These are phyloP conservation scores for Eudasyphora cyanicolor DNA, from an alignment of 2,888 invertebrate species.

Conservation along the genomic window DNA sequence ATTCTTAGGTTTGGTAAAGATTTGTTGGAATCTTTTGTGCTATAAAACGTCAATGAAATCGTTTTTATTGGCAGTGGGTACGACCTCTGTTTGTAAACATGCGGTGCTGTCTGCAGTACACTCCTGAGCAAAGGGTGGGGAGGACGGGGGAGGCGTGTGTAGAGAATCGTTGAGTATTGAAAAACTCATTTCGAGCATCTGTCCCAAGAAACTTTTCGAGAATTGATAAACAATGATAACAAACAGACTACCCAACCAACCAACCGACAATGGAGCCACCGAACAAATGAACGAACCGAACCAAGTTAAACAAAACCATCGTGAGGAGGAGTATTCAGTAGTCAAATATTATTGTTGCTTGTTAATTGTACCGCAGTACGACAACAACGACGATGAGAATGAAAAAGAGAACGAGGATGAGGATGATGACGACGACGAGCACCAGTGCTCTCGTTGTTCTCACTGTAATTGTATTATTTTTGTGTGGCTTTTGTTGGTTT, in stretches of 20 bases:
- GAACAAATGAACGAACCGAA: not conserved
- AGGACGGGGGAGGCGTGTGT: not conserved
- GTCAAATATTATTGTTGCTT: conserved; percentile 42
- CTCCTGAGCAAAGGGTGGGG: too few relatives aligned
- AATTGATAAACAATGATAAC: conserved; percentile 26
- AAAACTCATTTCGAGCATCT: conserved; percentile 46
- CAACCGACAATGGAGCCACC: not conserved
- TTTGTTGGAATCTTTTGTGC: too few relatives aligned
- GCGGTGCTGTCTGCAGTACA: too few relatives aligned
- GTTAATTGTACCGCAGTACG: conserved; percentile 50
- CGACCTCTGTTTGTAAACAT: too few relatives aligned
- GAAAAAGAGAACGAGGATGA: too few relatives aligned
- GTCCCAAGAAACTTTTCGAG: conserved; percentile 9
- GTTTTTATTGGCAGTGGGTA: not conserved
- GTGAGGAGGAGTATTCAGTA: too few relatives aligned
- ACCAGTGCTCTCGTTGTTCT: not conserved
- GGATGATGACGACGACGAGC: too few relatives aligned
- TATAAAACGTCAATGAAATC: conserved; percentile 7
- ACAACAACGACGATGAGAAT: not conserved
- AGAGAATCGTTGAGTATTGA: not conserved
- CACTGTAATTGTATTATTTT: conserved; percentile 34
- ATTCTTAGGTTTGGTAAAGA: too few relatives aligned
- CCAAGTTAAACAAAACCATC: conserved; percentile 16
- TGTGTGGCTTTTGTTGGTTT: not conserved
- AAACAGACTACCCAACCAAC: not conserved